Evolutionary conservation across 2,113 vertebrate genomes (phyloP).

Genomic region (Leucosticte australis): DNA sequence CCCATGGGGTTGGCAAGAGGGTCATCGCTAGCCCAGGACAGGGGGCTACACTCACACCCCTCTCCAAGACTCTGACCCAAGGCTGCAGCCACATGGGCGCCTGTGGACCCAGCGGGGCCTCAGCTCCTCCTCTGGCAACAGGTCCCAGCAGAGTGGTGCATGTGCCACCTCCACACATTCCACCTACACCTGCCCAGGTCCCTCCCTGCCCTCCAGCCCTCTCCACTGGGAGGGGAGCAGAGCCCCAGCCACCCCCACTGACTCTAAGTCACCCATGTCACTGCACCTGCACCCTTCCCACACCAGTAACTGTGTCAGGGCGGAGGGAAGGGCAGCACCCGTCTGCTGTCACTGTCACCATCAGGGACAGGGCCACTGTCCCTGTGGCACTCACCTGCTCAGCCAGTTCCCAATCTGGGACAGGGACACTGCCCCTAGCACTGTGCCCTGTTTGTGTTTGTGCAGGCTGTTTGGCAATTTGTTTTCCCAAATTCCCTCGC

Average conservation of each 20-base stretch:
- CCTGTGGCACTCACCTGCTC: background rate
- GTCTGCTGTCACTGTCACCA: background rate
- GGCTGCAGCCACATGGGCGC: background rate
- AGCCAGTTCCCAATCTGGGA: background rate
- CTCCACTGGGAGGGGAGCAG: background rate
- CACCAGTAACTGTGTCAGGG: background rate
- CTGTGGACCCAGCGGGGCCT: background rate
- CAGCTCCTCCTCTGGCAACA: background rate
- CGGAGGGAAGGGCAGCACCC: background rate
- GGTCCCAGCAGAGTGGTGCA: rapidly evolving
- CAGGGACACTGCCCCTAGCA: background rate
- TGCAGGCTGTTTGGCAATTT: background rate
- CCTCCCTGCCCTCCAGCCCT: background rate
- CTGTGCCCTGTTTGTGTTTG: no score
- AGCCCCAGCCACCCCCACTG: background rate
- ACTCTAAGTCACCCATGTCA: background rate
- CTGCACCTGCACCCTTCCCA: background rate
- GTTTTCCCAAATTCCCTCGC: background rate
- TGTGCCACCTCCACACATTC: background rate
- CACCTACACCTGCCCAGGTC: background rate
- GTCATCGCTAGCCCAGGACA: background rate
- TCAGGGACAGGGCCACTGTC: background rate
- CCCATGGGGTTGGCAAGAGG: rapidly evolving
- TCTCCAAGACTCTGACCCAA: background rate
- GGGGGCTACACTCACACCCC: no score